These are phyloP conservation scores for Dendronephthya gigantea DNA, from an alignment of 64 coral and sea anemone species.

Conservation along the genomic window DNA sequence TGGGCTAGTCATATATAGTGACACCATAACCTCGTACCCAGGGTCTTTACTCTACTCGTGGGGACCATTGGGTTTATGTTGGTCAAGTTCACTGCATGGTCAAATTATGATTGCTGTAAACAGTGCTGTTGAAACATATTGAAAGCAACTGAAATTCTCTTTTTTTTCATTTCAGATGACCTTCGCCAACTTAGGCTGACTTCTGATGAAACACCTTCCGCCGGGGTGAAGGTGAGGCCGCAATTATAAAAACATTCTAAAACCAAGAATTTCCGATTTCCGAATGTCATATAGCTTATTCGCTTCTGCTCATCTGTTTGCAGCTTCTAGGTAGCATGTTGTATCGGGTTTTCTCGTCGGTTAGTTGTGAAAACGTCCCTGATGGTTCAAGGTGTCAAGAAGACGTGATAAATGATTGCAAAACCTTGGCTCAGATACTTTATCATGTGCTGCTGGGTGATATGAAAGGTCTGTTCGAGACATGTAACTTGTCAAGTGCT, in stretches of 20 bases:
- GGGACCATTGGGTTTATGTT: no score
- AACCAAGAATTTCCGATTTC: background rate
- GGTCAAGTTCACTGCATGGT: no score
- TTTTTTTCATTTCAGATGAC: background rate
- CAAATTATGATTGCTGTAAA: no score
- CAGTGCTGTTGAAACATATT: background rate
- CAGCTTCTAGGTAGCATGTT: slow-evolving; percentile 54
- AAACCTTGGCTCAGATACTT: background rate
- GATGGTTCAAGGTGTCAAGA: background rate
- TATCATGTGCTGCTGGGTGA: background rate
- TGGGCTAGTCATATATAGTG: no score
- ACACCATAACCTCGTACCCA: no score
- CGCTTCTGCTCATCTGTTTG: background rate
- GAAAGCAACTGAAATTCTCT: background rate
- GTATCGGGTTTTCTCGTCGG: slow-evolving; percentile 35
- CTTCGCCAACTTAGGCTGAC: background rate
- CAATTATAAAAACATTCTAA: background rate
- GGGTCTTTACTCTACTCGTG: no score
- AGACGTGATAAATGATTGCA: background rate
- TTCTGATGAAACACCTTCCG: background rate
- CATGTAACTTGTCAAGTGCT: background rate
- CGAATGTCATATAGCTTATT: background rate
- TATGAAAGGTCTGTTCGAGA: background rate
- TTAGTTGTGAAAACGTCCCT: background rate
- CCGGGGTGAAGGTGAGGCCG: background rate